Conservation (phyloP, 2,113 vertebrate genomes). For the Gracilinanus agilis region DNA sequence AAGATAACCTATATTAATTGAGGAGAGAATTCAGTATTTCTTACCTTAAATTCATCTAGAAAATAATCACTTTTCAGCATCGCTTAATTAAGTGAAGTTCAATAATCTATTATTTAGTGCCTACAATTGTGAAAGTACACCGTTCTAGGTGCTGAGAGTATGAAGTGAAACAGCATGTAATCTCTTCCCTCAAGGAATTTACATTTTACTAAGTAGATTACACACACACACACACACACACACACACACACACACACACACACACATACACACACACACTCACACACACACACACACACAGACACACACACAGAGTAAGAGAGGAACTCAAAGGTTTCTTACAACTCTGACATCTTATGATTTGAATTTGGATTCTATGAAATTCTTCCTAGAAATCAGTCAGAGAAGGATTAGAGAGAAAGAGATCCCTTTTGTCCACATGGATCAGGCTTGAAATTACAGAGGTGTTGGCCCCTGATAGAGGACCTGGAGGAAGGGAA, state of each 20-base stretch:
- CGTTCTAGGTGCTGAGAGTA: not conserved
- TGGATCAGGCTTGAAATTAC: not conserved
- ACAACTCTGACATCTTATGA: not conserved
- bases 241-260: not conserved
- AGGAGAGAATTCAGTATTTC: constrained; percentile 13
- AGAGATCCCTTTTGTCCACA: not conserved
- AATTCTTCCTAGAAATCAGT: not conserved
- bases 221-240: not conserved
- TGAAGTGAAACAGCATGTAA: not conserved
- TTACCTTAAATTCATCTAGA: not conserved
- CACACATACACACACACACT: not conserved
- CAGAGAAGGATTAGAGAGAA: not conserved
- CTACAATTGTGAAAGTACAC: not conserved
- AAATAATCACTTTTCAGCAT: not conserved
- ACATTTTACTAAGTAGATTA: not conserved
- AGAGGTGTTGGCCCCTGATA: not conserved
- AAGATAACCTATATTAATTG: constrained; percentile 6
- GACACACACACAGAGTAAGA: not conserved
- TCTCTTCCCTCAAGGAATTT: not conserved
- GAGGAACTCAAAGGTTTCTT: not conserved
- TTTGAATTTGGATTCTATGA: not conserved
- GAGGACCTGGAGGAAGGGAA: not conserved
- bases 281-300: not conserved
- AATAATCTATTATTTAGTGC: constrained; percentile 4
- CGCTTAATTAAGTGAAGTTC: not conserved